A percentile compares a stretch with the other conserved stretches of the same genome.
Conservation (phyloP, 1,140 invertebrate species). For the Drosophila insularis region DNA sequence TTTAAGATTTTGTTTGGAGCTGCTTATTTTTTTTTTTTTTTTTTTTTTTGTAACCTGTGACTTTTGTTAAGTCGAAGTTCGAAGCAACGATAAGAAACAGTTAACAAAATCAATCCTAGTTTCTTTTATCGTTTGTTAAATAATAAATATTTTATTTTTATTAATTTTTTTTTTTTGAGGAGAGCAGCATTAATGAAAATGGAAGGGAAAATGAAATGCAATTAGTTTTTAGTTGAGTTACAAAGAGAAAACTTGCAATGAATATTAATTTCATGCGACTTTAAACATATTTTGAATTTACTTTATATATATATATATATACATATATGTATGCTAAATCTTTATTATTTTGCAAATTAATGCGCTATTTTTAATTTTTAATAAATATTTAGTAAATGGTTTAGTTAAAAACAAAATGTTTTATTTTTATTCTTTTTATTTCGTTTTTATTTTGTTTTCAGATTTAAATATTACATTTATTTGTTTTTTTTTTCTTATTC, state of each 20-base stretch:
- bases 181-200: neutral
- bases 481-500: too few species aligned
- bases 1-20: constrained; percentile 10
- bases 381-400: constrained; percentile 73
- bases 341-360: constrained; percentile 16
- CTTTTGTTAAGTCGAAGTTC: too few species aligned
- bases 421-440: constrained; percentile 17
- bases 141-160: neutral
- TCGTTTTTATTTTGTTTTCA: neutral
- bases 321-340: neutral
- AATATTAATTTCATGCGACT: neutral
- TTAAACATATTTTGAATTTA: constrained; percentile 16
- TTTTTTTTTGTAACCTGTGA: neutral
- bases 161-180: too few species aligned
- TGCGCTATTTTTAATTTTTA: constrained; percentile 56
- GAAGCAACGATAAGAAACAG: neutral
- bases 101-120: neutral
- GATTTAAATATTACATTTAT: too few species aligned
- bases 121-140: neutral
- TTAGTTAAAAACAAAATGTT: constrained; percentile 51
- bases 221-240: constrained; percentile 57
- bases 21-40: constrained; percentile 13
- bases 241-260: constrained; percentile 27
- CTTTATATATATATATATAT: constrained; percentile 5
- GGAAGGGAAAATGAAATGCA: constrained; percentile 35